These are phyloP conservation scores for Platycnemis pennipes DNA, from an alignment of 2,888 invertebrate genomes.

Conservation along the genomic window DNA sequence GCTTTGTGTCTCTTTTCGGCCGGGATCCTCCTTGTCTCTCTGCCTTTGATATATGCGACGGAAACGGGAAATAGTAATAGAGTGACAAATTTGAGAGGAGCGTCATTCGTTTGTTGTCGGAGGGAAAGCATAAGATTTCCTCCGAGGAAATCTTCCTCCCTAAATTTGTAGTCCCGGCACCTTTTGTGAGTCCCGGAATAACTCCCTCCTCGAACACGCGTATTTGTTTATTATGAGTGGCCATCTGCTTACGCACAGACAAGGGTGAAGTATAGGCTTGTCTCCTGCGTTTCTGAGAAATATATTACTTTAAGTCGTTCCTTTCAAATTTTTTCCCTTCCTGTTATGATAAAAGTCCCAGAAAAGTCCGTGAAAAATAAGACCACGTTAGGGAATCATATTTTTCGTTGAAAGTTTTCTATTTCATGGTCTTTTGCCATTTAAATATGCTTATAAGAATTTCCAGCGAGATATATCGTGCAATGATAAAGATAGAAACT, in stretches of 20 bases:
- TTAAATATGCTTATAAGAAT: background rate
- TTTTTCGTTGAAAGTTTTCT: background rate
- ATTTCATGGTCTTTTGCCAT: background rate
- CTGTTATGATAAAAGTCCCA: slow-evolving; percentile 31
- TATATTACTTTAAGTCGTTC: background rate
- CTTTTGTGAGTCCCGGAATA: slow-evolving; percentile 45
- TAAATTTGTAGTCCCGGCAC: slow-evolving; percentile 60
- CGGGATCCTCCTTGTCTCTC: background rate
- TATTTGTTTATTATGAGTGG: slow-evolving; percentile 28
- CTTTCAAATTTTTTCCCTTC: background rate
- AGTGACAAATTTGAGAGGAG: slow-evolving; percentile 58
- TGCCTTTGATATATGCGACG: slow-evolving; percentile 33
- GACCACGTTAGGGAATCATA: background rate
- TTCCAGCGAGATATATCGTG: too few relatives aligned
- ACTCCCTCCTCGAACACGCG: background rate
- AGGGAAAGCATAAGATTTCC: slow-evolving; percentile 38
- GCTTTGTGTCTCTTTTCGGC: background rate
- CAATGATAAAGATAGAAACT: too few relatives aligned
- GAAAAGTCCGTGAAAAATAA: slow-evolving; percentile 32
- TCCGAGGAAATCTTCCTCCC: slow-evolving; percentile 56
- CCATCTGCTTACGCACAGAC: slow-evolving; percentile 28
- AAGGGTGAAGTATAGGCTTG: background rate
- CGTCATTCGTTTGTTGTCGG: slow-evolving; percentile 38
- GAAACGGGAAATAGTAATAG: slow-evolving; percentile 63
- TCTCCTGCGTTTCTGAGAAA: background rate